phyloP scores from a whole-genome alignment of 2,113 vertebrate genomes.

The Oncorhynchus tshawytscha region DNA sequence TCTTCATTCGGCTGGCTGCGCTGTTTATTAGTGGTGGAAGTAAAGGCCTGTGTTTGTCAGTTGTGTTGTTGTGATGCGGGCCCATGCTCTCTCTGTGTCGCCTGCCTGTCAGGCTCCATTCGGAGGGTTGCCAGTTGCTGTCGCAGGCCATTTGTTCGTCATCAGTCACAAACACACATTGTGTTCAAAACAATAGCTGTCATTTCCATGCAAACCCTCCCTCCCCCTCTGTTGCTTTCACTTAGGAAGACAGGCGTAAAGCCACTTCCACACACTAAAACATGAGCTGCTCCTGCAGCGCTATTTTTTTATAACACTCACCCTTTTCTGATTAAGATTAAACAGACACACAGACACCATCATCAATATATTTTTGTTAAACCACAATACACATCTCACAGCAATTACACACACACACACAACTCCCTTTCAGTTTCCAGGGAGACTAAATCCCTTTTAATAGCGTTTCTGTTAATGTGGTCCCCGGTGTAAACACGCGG shows the following conservation, averaged over 20 bases:
- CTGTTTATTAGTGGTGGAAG: slow-evolving; percentile 4
- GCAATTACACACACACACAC: slow-evolving; percentile 41
- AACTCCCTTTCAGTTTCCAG: slow-evolving; percentile 58
- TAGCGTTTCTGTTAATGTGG: slow-evolving; percentile 40
- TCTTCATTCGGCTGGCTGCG: slow-evolving; percentile 5
- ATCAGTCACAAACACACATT: slow-evolving; percentile 43
- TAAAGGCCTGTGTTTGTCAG: slow-evolving; percentile 12
- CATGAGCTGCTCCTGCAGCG: neutral
- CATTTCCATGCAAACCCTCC: neutral
- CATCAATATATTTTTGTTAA: slow-evolving; percentile 17
- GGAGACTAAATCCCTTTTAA: slow-evolving; percentile 58
- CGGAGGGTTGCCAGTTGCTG: slow-evolving; percentile 38
- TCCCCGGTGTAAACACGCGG: slow-evolving; percentile 45
- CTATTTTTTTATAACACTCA: no score
- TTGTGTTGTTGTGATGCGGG: slow-evolving; percentile 20
- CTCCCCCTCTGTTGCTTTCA: neutral
- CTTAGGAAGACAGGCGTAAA: neutral
- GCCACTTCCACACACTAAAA: neutral
- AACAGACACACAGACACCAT: slow-evolving; percentile 9
- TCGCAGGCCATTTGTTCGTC: slow-evolving; percentile 43
- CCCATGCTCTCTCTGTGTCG: slow-evolving; percentile 23
- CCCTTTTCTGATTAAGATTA: neutral
- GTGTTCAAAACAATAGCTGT: slow-evolving; percentile 47
- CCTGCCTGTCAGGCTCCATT: slow-evolving; percentile 48
- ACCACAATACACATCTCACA: slow-evolving; percentile 18